Base-by-base conservation (phyloP, 2,797 vertebrate species). In the Pseudomugil tenellus region DNA sequence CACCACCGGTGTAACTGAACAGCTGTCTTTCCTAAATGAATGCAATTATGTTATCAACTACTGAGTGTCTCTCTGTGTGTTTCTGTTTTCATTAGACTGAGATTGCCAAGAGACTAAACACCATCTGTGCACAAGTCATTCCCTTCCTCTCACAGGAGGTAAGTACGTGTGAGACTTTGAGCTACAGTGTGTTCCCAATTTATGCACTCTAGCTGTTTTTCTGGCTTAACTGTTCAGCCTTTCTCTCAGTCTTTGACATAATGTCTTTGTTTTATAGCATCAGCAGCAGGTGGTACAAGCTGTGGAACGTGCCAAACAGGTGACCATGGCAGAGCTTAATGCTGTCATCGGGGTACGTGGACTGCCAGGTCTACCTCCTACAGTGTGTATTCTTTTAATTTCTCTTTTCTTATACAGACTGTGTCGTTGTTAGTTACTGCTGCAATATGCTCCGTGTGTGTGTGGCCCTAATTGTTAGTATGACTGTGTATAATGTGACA, bases 131-230 rank as follows among this genome's bases (percentile, higher is more conserved):
- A 84, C 97, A 98, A 96, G 97, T 98, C 95, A 98, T 98, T 94
- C 97, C 97, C 79, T 98, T 98, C 95, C 96, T 98, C 92, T 98
- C 97, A 93, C 97, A 98, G 95, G 97, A 98, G 96, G 97, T 98
- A 96, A 96, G 95, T 95, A 91, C 90, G 93, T 94, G 93, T 95
- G 74, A 70, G 84, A 76, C 68, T 75, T 72, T 71, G 51, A 79
- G 66, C 68, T 39, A 26, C 63, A 66, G 7, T 51, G 77, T 68
- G 62, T 70, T 35, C 62, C 21, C 48, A 23, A 70, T 77, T 79
- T 63, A 56, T 72, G 58, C 31, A 37, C 39, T 61, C 41, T 49
- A 1, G 35, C 69, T 62, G 8, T 70, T 77, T 43, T 66, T 35
- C 25, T 34, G 32, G 56, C 53, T 77, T 70, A 56, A 32, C 9